phyloP scores from a whole-genome alignment of 2,888 invertebrate species.

The Myopa tessellatipennis region DNA sequence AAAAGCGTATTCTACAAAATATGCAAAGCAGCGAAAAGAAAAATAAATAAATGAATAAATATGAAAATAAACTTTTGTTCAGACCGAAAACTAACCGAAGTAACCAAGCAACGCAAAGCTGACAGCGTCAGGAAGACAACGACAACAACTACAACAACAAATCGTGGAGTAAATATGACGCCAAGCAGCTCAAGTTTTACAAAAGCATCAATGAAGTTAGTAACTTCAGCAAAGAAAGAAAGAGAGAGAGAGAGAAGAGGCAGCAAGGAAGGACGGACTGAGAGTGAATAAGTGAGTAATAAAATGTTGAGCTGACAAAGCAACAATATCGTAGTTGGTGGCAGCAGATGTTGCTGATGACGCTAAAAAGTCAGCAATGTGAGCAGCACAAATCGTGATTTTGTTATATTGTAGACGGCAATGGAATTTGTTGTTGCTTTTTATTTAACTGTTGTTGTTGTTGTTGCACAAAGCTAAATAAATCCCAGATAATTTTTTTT shows the following conservation, averaged over 20 bases:
- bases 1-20: constrained; percentile 6
- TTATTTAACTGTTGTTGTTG: too few species aligned
- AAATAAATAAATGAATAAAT: constrained; percentile 18
- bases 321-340: too few species aligned
- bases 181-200: constrained; percentile 21
- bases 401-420: too few species aligned
- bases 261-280: not conserved
- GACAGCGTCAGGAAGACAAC: not conserved
- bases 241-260: not conserved
- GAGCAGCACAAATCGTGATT: too few species aligned
- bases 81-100: constrained; percentile 28
- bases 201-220: constrained; percentile 29
- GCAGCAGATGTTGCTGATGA: too few species aligned
- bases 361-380: too few species aligned
- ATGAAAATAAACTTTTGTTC: constrained; percentile 12
- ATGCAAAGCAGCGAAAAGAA: not conserved
- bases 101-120: not conserved
- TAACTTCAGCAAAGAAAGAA: not conserved
- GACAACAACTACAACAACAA: not conserved
- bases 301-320: too few species aligned
- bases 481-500: too few species aligned
- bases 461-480: too few species aligned
- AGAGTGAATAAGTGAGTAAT: too few species aligned
- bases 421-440: too few species aligned
- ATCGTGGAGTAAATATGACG: not conserved